Conservation (phyloP, 2,113 vertebrate species). For the Camelus bactrianus region DNA sequence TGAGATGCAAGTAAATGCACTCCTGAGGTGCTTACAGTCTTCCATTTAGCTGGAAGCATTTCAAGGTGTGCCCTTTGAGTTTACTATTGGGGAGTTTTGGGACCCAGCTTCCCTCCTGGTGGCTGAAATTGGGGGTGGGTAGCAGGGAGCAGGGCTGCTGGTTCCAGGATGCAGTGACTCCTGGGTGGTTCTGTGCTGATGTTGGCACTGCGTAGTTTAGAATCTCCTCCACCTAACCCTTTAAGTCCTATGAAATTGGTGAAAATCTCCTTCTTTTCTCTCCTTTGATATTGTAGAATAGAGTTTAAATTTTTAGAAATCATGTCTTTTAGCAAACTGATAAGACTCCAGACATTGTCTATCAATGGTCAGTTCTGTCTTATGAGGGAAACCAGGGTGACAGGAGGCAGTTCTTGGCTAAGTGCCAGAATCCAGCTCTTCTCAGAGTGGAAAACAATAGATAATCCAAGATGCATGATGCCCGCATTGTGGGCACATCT, state of each 20-base stretch:
- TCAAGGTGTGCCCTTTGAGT: not conserved
- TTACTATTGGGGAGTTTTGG: not conserved
- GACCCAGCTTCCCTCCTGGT: not conserved
- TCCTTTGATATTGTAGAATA: not conserved
- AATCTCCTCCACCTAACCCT: not conserved
- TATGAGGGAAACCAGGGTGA: not conserved
- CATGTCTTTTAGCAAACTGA: not conserved
- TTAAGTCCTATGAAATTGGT: not conserved
- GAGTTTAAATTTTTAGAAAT: not conserved
- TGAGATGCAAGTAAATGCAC: not conserved
- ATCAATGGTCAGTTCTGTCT: not conserved
- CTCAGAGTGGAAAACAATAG: not conserved
- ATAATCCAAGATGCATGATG: not conserved
- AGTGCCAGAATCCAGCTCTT: not conserved
- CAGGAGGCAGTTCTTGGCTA: not conserved
- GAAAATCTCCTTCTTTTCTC: not conserved
- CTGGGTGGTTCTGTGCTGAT: not conserved
- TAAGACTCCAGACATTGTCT: not conserved
- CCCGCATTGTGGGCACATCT: fast-evolving
- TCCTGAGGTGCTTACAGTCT: fast-evolving
- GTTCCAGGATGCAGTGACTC: not conserved
- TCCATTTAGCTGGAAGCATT: not conserved
- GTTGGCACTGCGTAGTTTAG: not conserved
- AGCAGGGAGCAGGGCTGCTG: not conserved
- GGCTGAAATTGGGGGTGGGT: not conserved